Evolutionary conservation across 2,888 invertebrate genomes (phyloP), one percentile per base, ranked within the genome.

Genomic region (Drosophila maculinotata): DNA sequence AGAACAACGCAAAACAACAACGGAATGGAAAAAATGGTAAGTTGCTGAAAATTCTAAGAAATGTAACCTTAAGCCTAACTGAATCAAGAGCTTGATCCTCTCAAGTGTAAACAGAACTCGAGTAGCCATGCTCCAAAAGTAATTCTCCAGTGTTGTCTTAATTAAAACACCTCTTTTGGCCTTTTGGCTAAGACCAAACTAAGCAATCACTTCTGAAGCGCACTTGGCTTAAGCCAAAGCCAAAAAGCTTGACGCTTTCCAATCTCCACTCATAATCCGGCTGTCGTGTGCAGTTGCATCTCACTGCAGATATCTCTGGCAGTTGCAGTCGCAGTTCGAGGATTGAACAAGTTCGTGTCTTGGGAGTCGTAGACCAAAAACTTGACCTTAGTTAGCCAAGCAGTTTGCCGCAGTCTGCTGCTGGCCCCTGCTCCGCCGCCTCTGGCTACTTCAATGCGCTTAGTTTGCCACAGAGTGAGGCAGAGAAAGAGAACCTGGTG

Each of bases 21-120:
- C 64, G 87, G 80, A 84, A 82, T 82, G 83, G 84, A 88, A 70
- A 79, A 88, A 79, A 80, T 86, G 87, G 84, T 84, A 53, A 87
- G 84, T 69, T 49, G 1, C 41, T 33, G 7, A 10, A 15, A 31
- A 7, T 45, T 10, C 17, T 17, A 6, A 1, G n/a, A 28, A 26
- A 20, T 20, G 20, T 3, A n/a, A n/a, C n/a, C n/a, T n/a, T 36
- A 5, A 25, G 12, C 36, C 25, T 17, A 7, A 9, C 5, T 12
- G 9, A 15, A 17, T 1, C 10, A 25, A 10, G 15, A n/a, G 10
- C n/a, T n/a, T 38, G 12, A 6, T n/a, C 20, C 20, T 6, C 12
- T 8, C 12, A 20, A 45, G 45, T 31, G 17, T 9, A 31, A 31
- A 12, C 20, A 45, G 28, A 17, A 8, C 28, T 20, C 15, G n/a